A percentile compares a stretch with the other conserved stretches of the same genome.
Evolutionary conservation across 1,140 invertebrate genomes (phyloP).

Genomic region (Aethina tumida): DNA sequence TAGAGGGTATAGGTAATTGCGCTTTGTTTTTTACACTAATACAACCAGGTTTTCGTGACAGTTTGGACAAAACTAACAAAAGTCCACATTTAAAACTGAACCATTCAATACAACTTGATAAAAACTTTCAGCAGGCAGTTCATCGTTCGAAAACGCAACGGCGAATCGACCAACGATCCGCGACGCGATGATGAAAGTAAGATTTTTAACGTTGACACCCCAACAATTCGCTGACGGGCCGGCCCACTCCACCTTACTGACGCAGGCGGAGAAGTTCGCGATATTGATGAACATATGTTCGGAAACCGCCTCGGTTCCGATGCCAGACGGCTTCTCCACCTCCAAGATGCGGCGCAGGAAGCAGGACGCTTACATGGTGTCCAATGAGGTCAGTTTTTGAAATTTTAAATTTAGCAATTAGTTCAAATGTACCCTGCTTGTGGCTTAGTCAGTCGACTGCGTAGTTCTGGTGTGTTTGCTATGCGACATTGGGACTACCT

Average conservation of each 20-base stretch:
- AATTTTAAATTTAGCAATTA: too few species aligned
- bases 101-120: too few species aligned
- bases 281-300: conserved; percentile 74
- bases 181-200: conserved; percentile 52
- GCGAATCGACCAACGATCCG: conserved; percentile 26
- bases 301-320: conserved; percentile 46
- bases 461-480: too few species aligned
- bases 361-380: conserved; percentile 8
- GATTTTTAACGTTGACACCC: conserved; percentile 65
- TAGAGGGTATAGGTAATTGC: conserved; percentile 35
- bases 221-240: conserved; percentile 73
- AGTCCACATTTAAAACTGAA: too few species aligned
- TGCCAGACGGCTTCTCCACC: conserved; percentile 58
- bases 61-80: too few species aligned
- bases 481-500: too few species aligned
- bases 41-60: conserved; percentile 16
- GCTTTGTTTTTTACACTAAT: conserved; percentile 23
- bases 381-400: conserved; percentile 2
- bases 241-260: conserved; percentile 57
- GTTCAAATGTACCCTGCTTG: too few species aligned
- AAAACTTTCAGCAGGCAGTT: conserved; percentile 13
- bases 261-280: conserved; percentile 64
- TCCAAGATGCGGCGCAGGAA: conserved; percentile 25
- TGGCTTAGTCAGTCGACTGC: too few species aligned
- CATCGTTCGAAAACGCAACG: conserved; percentile 19